Percentiles rank a stretch among this genome's conserved stretches.
phyloP scores from a whole-genome alignment of 2,113 vertebrate genomes.

The Antennarius striatus region DNA sequence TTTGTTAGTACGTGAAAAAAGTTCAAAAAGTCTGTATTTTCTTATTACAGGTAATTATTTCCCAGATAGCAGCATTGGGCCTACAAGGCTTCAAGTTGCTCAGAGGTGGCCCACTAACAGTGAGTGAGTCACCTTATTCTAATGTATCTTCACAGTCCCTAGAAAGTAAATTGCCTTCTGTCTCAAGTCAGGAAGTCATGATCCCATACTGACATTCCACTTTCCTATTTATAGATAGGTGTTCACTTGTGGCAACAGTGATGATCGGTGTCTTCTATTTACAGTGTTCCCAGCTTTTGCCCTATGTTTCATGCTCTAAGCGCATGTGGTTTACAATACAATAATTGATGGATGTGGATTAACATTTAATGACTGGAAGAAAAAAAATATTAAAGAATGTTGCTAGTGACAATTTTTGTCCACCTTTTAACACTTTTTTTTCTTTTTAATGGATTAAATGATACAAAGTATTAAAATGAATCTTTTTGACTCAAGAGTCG shows the following conservation, averaged over 20 bases:
- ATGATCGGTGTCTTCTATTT: too few relatives aligned
- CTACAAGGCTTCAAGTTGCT: not conserved
- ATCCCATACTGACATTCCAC: not conserved
- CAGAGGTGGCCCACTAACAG: not conserved
- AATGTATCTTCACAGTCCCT: not conserved
- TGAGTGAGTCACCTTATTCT: constrained; percentile 1
- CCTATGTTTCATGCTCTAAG: too few relatives aligned
- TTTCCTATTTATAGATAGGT: not conserved
- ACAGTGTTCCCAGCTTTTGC: too few relatives aligned
- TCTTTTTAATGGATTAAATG: too few relatives aligned
- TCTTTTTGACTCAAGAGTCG: not conserved
- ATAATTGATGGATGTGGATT: not conserved
- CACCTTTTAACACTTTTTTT: not conserved
- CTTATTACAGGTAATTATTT: too few relatives aligned
- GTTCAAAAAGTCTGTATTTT: too few relatives aligned
- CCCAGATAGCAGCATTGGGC: too few relatives aligned
- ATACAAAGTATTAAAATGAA: not conserved
- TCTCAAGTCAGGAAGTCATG: not conserved
- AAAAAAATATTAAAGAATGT: too few relatives aligned
- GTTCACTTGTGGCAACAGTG: too few relatives aligned
- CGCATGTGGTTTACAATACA: not conserved
- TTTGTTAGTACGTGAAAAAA: too few relatives aligned
- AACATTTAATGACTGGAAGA: too few relatives aligned
- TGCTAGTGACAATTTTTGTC: not conserved
- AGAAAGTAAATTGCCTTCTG: not conserved